Base-by-base conservation (phyloP, 1,140 invertebrate species). In the Drosophila saltans region DNA sequence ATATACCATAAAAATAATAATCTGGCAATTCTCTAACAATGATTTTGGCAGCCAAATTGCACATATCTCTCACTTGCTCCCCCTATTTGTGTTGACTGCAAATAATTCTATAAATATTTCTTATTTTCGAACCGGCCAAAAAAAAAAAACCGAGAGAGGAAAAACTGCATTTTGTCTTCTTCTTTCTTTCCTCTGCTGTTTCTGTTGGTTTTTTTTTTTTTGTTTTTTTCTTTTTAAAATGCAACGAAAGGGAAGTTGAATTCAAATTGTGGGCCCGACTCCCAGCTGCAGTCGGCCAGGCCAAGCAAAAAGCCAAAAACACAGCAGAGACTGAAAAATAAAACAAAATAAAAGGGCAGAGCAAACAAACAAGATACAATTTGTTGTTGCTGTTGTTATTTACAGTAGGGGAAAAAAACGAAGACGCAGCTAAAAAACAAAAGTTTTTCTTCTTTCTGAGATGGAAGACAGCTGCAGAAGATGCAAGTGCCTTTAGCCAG, bases 391-490 rank as follows among this genome's bases (percentile, higher is more conserved):
- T 69, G 72, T 74, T 69, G 72, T 74, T 72, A 79, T 78, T 79
- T 79, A 76, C 74, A 76, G 43, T 76, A 75, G 68, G 30, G 26
- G 69, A 68, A 76, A 62, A 64, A 61, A 63, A 63, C 57, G 41
- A 66, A 69, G 39, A 52, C 60, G 41, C 57, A 63, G 41, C 3
- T 45, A 45, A 57, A 80, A 66, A 66, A 78, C 16, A 71, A 77
- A 88, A 76, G 73, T 88, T 85, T 77, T 84, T 16, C 16, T 70
- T 48, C 67, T 69, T 79, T 72, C 81, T 68, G 64, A 60, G 64
- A 68, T 62, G 43, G 10, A 74, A 75, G 72, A 57, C 83, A 88
- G 80, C 82, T 86, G 82, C 82, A 36, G 33, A 82, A 62, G 62
- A 52, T 67, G 62, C 52, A 52, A 52, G 45, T 36, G 43, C 65